Percentiles rank a stretch among this genome's conserved stretches.
Conservation (phyloP, 2,113 vertebrate species). For the Anoplopoma fimbria region DNA sequence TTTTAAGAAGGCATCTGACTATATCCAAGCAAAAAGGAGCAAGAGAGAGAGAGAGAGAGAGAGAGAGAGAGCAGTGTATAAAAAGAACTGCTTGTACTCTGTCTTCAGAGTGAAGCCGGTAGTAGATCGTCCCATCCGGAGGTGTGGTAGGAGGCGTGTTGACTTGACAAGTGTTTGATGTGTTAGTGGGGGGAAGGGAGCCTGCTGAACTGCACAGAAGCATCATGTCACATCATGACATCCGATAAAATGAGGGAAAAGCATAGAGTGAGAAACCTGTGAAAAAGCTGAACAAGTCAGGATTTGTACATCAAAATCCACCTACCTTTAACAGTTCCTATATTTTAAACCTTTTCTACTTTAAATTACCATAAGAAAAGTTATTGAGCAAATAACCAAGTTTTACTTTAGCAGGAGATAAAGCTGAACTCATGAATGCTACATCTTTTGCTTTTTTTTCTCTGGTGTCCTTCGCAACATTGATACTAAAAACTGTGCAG, state of each 20-base stretch:
- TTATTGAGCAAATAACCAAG: background rate
- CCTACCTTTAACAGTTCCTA: background rate
- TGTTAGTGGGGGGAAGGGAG: constrained; percentile 23
- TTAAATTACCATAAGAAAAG: background rate
- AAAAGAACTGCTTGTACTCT: constrained; percentile 8
- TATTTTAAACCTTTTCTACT: background rate
- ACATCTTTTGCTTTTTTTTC: background rate
- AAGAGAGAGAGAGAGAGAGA: background rate
- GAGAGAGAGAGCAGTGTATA: background rate
- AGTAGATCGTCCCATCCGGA: constrained; percentile 43
- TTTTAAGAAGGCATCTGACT: background rate
- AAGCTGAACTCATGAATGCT: background rate
- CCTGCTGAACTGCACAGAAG: constrained; percentile 22
- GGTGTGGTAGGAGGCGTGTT: constrained; percentile 52
- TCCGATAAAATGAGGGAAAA: constrained; percentile 15
- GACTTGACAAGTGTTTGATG: constrained; percentile 63
- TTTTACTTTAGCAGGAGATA: background rate
- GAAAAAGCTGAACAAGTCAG: background rate
- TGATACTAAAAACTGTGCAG: background rate
- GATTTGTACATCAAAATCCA: background rate
- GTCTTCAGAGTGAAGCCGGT: constrained; percentile 13
- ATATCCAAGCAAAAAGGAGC: background rate
- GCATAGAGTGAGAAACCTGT: background rate
- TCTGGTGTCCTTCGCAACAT: background rate
- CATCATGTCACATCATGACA: constrained; percentile 30